A percentile compares a stretch with the other conserved stretches of the same genome.
phyloP scores from a whole-genome alignment of 2,797 vertebrate species.

The Poecilia gillii region DNA sequence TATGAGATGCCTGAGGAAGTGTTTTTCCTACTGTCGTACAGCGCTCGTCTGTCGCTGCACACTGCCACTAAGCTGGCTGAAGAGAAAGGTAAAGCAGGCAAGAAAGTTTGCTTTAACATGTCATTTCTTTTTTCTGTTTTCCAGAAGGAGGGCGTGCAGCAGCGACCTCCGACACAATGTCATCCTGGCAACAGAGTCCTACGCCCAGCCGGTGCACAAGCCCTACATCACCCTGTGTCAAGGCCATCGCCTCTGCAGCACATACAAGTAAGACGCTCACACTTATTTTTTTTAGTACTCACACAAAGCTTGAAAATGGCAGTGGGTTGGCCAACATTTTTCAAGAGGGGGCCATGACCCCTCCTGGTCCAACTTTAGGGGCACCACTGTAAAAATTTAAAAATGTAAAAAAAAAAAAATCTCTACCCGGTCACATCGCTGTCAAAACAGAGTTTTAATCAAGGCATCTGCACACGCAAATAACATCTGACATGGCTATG shows the following conservation, averaged over 20 bases:
- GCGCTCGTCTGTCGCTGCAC: background rate
- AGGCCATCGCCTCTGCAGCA: constrained; percentile 90
- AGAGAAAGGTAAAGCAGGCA: background rate
- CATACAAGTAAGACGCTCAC: constrained; percentile 87
- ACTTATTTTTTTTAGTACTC: background rate
- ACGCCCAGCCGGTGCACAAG: constrained; percentile 87
- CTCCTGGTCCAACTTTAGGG: too few relatives aligned
- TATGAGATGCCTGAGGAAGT: background rate
- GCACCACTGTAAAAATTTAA: too few relatives aligned
- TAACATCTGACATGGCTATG: constrained; percentile 36
- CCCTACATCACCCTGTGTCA: constrained; percentile 93
- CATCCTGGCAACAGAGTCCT: constrained; percentile 79
- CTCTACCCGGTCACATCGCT: background rate
- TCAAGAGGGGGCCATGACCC: too few relatives aligned
- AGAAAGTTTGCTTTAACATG: background rate
- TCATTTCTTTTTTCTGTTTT: background rate
- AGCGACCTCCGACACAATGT: constrained; percentile 36
- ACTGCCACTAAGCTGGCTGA: background rate
- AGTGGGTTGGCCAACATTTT: too few relatives aligned
- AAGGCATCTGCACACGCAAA: constrained; percentile 31
- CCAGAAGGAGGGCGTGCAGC: constrained; percentile 88
- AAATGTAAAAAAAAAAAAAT: background rate
- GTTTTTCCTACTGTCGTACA: background rate
- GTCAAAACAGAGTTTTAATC: background rate
- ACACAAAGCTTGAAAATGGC: background rate